Evolutionary conservation across 2,113 vertebrate species (phyloP).

Genomic region (Rhabdomys dilectus): DNA sequence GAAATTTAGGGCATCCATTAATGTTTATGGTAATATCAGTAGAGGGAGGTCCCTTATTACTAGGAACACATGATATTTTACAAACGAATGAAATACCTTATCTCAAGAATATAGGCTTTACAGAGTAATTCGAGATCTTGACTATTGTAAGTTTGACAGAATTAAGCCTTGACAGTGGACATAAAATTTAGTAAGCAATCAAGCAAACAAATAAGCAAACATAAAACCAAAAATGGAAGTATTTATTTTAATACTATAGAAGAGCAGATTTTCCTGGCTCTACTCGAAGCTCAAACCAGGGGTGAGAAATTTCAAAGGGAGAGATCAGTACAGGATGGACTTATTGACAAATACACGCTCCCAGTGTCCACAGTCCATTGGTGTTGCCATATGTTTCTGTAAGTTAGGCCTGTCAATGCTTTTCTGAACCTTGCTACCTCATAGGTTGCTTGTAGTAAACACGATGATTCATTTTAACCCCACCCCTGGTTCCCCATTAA

Average conservation of each 20-base stretch:
- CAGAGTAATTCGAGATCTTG: neutral
- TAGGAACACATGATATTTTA: neutral
- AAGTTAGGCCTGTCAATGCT: neutral
- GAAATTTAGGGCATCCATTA: neutral
- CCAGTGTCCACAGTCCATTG: neutral
- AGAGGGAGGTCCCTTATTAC: neutral
- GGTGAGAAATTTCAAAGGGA: neutral
- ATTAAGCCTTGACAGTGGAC: neutral
- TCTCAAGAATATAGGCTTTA: conserved; percentile 15
- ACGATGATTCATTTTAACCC: neutral
- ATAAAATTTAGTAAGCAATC: neutral
- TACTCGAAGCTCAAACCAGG: neutral
- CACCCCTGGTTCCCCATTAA: neutral
- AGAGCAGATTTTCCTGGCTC: neutral
- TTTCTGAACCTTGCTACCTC: neutral
- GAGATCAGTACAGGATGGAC: neutral
- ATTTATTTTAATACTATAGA: neutral
- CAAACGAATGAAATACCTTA: neutral
- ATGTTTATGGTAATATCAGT: neutral
- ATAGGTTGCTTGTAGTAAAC: neutral
- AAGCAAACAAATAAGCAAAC: neutral
- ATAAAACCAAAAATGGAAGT: neutral
- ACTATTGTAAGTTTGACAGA: neutral
- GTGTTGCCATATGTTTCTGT: neutral
- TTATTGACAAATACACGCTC: neutral